Conservation (phyloP, 2,113 vertebrate genomes). For the Gymnobelideus leadbeateri region DNA sequence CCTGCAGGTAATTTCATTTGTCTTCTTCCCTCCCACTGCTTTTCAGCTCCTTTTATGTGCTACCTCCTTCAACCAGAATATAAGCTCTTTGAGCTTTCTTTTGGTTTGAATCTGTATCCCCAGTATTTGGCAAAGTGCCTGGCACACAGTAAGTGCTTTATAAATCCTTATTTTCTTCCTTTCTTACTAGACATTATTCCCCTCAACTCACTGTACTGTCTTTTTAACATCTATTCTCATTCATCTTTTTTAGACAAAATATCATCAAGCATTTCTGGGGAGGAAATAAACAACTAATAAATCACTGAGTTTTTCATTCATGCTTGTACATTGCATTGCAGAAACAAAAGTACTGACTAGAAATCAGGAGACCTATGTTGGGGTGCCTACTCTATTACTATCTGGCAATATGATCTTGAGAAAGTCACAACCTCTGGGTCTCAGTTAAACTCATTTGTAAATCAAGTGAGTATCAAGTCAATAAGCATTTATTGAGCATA, state of each 20-base stretch:
- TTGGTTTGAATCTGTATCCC: no score
- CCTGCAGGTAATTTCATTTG: no score
- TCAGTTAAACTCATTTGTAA: not conserved
- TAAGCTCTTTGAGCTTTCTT: no score
- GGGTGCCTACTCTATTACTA: not conserved
- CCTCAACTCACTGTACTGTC: not conserved
- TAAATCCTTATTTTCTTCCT: not conserved
- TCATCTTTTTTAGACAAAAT: not conserved
- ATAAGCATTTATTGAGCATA: not conserved
- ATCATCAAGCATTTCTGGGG: no score
- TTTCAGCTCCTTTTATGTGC: no score
- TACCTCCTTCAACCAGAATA: no score
- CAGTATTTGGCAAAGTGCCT: no score
- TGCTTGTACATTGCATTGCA: not conserved
- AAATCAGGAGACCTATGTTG: not conserved
- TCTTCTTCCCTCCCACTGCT: no score
- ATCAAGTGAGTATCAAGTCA: no score
- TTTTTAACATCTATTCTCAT: not conserved
- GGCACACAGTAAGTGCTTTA: no score
- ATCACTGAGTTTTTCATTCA: not conserved
- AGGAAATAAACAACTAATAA: not conserved
- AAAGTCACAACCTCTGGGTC: not conserved
- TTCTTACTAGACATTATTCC: not conserved
- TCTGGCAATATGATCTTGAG: not conserved
- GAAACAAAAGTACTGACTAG: not conserved